These are phyloP conservation scores for Hoplodrina blanda DNA, from an alignment of 2,888 invertebrate genomes.

Conservation along the genomic window DNA sequence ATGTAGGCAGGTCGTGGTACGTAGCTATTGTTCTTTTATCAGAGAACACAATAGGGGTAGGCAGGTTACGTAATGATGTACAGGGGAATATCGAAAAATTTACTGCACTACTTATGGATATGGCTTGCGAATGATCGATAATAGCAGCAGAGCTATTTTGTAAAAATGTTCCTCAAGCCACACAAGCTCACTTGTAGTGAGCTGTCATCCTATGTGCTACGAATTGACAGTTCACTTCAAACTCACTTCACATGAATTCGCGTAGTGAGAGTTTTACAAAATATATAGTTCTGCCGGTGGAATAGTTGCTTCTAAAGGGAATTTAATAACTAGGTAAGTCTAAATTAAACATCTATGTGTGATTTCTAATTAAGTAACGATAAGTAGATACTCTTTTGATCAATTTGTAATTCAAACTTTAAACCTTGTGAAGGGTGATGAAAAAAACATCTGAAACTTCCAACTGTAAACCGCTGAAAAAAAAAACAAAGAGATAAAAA, in stretches of 20 bases:
- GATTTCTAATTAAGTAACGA: neutral
- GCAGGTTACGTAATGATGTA: neutral
- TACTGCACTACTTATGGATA: neutral
- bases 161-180: no score
- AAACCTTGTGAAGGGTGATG: neutral
- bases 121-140: no score
- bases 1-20: neutral
- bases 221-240: no score
- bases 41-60: conserved; percentile 16
- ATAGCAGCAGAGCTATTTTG: no score
- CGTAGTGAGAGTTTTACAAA: no score
- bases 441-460: neutral
- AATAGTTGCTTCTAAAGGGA: no score
- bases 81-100: conserved; percentile 4
- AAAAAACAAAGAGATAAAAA: conserved; percentile 18
- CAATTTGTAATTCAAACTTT: neutral
- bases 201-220: no score
- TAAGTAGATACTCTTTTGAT: neutral
- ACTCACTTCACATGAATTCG: no score
- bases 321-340: no score
- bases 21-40: conserved; percentile 31
- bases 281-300: no score
- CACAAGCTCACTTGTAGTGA: no score
- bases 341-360: no score
- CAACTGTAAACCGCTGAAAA: conserved; percentile 9